Base-by-base conservation (phyloP, 1,140 invertebrate genomes). In the Drosophila sproati region DNA sequence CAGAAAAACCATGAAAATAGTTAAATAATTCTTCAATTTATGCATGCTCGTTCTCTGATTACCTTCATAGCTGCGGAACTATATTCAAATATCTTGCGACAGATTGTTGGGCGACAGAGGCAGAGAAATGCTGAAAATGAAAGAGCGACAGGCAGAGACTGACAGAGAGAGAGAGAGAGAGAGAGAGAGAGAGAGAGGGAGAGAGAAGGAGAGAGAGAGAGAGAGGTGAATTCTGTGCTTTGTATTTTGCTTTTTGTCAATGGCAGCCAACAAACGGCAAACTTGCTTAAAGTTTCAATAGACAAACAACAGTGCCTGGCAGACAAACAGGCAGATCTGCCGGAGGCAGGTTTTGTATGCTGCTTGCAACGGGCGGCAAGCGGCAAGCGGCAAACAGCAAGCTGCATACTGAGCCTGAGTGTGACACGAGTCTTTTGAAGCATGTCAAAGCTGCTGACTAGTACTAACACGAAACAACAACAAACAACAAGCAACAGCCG, bases 251-350 rank as follows among this genome's bases (percentile, higher is more conserved):
- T 60, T 54, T 59, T 12, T 68, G 77, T 52, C 48, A 76, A 52
- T 50, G 68, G 56, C 61, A 63, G 55, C 41, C 71, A 69, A 69
- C 67, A 61, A 73, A 76, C 57, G 63, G 63, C 50, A 83, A 87
- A 88, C 85, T 88, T 89, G 83, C 72, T 88, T 83, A 83, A 89
- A 88, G 77, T 88, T 88, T 88, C 80, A 80, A 83, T 83, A 89
- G 73, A 83, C 77, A 88, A 88, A 80, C 80, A 89, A 82, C 67
- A 83, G 80, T 89, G 77, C 67, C 81, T 75, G 45, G 50, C 69
- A 63, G 82, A 69, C 63, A 61, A 70, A 59, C 20, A 48, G 41
- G 31, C 37, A 51, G 12, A 43, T 56, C 5, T 54, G 62, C 61
- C 29, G 5, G n/a, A 29, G 60, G 43, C 12, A 54, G 50, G 50